phyloP scores from a whole-genome alignment of 2,888 invertebrate species.

The Nudaria mundana region DNA sequence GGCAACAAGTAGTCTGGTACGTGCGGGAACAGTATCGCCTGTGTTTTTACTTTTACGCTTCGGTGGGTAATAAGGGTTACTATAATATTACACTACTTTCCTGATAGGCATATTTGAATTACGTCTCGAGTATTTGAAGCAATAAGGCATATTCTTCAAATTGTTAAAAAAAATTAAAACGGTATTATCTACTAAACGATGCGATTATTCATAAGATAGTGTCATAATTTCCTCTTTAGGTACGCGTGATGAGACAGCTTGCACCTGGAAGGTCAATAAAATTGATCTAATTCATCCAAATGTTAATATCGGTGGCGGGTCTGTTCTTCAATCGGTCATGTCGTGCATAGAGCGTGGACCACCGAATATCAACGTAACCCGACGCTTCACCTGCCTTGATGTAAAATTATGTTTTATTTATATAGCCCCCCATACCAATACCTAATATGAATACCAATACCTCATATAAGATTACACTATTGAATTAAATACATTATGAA shows the following conservation, averaged over 20 bases:
- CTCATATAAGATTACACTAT: too few species aligned
- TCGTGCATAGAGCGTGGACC: slow-evolving; percentile 16
- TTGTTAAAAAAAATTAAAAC: slow-evolving; percentile 43
- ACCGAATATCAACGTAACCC: slow-evolving; percentile 60
- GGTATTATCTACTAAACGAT: slow-evolving; percentile 54
- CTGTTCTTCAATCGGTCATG: too few species aligned
- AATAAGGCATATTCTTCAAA: slow-evolving; percentile 27
- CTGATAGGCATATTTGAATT: slow-evolving; percentile 40
- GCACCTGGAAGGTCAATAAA: slow-evolving; percentile 57
- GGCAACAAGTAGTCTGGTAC: slow-evolving; percentile 40
- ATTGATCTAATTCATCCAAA: slow-evolving; percentile 65
- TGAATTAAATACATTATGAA: too few species aligned
- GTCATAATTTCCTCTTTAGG: slow-evolving; percentile 52
- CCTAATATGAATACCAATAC: not conserved
- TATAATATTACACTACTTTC: too few species aligned
- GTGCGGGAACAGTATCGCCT: slow-evolving; percentile 34
- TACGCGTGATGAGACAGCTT: slow-evolving; percentile 56
- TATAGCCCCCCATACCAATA: not conserved
- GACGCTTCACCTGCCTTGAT: slow-evolving; percentile 73
- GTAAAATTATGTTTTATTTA: slow-evolving; percentile 63
- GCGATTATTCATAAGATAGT: slow-evolving; percentile 63
- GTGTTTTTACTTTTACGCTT: slow-evolving; percentile 20
- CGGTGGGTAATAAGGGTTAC: too few species aligned
- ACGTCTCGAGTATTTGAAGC: too few species aligned
- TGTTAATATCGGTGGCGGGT: slow-evolving; percentile 55